Conservation (phyloP, 2,797 vertebrate species). For the Oreortyx pictus region DNA sequence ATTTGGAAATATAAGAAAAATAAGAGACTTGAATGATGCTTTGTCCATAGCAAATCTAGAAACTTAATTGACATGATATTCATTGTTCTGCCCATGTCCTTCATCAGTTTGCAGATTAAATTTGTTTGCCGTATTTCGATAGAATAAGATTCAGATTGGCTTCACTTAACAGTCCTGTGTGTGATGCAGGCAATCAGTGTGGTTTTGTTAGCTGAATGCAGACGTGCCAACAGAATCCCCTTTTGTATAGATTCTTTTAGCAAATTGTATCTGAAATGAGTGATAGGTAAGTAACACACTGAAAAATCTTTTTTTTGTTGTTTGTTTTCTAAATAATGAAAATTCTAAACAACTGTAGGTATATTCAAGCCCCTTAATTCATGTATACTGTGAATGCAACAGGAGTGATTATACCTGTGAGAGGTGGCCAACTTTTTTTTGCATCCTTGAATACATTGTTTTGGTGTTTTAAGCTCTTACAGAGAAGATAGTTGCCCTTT, state of each 20-base stretch:
- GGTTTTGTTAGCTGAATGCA: not conserved
- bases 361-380: not conserved
- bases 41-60: not conserved
- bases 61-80: not conserved
- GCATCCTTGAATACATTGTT: not conserved
- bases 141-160: not conserved
- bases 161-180: not conserved
- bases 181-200: not conserved
- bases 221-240: not conserved
- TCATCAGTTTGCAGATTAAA: not conserved
- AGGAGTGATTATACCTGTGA: not conserved
- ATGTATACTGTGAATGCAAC: not conserved
- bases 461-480: not conserved
- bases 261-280: not conserved
- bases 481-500: not conserved
- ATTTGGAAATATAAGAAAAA: not conserved
- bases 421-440: not conserved
- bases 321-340: not conserved
- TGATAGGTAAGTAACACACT: not conserved
- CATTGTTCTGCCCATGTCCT: not conserved
- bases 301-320: not conserved
- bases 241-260: slow-evolving; percentile 18
- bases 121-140: not conserved
- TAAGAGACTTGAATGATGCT: not conserved
- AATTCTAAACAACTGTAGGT: not conserved